Conservation (phyloP, 1,140 invertebrate species). For the Ectropis grisescens region DNA sequence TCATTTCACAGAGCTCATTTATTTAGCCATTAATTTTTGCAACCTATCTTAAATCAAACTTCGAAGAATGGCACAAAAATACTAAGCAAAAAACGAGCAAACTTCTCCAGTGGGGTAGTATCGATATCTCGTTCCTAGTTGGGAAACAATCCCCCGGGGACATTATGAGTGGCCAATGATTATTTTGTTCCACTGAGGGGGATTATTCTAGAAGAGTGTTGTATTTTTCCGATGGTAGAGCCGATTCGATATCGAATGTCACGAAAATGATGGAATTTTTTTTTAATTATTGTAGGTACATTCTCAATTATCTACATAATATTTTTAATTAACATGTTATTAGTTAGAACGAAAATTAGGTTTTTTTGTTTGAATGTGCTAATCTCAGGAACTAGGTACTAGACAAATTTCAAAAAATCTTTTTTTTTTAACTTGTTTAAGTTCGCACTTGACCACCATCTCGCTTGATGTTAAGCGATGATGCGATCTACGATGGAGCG, state of each 20-base stretch:
- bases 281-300: not conserved
- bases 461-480: no score
- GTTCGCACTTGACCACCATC: no score
- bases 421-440: no score
- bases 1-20: no score
- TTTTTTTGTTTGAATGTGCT: no score
- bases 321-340: slow-evolving; percentile 1
- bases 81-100: slow-evolving; percentile 40
- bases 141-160: slow-evolving; percentile 43
- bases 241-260: not conserved
- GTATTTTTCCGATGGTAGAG: no score
- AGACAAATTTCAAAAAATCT: no score
- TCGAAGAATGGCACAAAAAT: slow-evolving; percentile 14
- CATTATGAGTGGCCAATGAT: slow-evolving; percentile 57
- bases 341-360: not conserved
- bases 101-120: slow-evolving; percentile 25
- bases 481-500: no score
- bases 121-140: slow-evolving; percentile 50
- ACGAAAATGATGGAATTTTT: not conserved
- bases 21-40: no score
- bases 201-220: slow-evolving; percentile 18
- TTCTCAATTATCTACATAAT: not conserved
- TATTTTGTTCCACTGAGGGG: slow-evolving; percentile 36
- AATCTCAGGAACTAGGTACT: not conserved
- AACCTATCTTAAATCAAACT: no score